Conservation (phyloP, 2,797 vertebrate genomes). For the Hemibagrus guttatus region DNA sequence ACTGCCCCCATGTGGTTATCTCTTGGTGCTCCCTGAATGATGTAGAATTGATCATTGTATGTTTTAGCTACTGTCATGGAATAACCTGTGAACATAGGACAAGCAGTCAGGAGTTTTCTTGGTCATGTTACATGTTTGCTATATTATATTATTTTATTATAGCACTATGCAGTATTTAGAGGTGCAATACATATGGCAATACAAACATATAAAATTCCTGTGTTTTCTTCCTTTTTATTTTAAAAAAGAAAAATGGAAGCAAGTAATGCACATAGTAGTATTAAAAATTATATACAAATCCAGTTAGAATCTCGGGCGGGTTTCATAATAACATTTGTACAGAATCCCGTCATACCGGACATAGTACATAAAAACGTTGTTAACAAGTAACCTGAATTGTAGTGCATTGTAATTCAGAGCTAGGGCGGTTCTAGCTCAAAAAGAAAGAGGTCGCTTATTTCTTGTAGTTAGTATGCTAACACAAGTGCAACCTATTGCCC, state of each 20-base stretch:
- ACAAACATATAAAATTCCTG: not conserved
- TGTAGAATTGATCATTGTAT: rapidly evolving
- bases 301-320: not conserved
- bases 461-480: too few species aligned
- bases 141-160: too few species aligned
- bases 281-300: not conserved
- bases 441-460: too few species aligned
- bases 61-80: slow-evolving; percentile 66
- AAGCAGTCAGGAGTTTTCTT: not conserved
- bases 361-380: not conserved
- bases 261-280: not conserved
- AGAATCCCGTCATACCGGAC: not conserved
- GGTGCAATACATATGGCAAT: not conserved
- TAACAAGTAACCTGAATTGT: too few species aligned
- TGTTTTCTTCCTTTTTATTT: not conserved
- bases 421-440: too few species aligned
- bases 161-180: not conserved
- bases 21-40: slow-evolving; percentile 73
- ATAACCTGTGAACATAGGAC: slow-evolving; percentile 67
- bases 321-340: not conserved
- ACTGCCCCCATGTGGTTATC: slow-evolving; percentile 69
- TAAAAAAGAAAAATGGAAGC: not conserved
- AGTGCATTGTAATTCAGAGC: too few species aligned
- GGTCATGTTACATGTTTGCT: not conserved
- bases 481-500: too few species aligned